phyloP scores from a whole-genome alignment of 2,797 vertebrate genomes.

The Onychomys arenicola region DNA sequence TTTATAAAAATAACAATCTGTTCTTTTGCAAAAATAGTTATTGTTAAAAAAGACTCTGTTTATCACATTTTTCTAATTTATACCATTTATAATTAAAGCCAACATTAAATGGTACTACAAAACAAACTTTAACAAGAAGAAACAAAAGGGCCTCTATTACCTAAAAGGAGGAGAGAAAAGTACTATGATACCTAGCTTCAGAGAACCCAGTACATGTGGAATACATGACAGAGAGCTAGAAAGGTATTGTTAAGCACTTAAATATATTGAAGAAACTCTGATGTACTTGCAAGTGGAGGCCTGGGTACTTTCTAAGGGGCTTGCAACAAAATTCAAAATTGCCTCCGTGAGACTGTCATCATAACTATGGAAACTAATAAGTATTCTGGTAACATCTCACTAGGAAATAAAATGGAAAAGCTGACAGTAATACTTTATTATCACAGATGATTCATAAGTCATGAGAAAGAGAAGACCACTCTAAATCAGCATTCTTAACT shows the following conservation, averaged over 20 bases:
- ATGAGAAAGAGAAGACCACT: neutral
- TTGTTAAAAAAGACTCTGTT: neutral
- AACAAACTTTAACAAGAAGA: neutral
- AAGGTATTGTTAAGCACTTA: neutral
- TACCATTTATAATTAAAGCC: neutral
- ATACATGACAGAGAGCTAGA: neutral
- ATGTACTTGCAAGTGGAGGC: neutral
- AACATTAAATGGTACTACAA: neutral
- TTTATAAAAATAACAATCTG: neutral
- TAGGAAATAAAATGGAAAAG: neutral
- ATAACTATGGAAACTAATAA: neutral
- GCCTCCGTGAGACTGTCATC: neutral
- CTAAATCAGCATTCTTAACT: neutral
- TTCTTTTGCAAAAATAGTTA: neutral
- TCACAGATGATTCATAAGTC: neutral
- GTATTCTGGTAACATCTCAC: neutral
- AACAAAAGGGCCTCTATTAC: neutral
- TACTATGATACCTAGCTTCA: neutral
- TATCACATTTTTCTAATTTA: neutral
- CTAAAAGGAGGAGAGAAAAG: neutral
- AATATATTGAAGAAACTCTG: neutral
- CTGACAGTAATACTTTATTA: neutral
- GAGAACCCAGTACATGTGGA: neutral
- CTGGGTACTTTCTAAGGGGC: neutral
- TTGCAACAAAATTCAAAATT: neutral